Base-by-base conservation (phyloP, 2,888 invertebrate genomes). In the Leucoptera coffeella region DNA sequence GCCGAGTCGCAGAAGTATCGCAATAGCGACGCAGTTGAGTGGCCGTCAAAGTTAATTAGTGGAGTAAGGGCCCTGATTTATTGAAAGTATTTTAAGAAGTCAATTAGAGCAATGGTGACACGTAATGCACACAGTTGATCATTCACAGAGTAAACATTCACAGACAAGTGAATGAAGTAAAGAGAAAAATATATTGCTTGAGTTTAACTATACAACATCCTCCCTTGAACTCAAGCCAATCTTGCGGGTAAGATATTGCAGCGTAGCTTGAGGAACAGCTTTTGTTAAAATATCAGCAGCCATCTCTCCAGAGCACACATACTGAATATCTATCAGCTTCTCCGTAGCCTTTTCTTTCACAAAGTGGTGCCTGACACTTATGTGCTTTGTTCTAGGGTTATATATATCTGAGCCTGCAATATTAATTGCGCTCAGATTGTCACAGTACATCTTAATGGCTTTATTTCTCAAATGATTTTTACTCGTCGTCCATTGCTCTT, bases 341-440 rank as follows among this genome's bases (percentile, higher is more conserved):
- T 9, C 4, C 6, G 25, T 3, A 3, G 12, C 7, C 12, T 15
- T 14, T 13, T 25, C 25, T 9, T 17, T 14, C 11, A 25, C 11
- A 15, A 25, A 25, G 8, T 25, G 25, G 8, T 11, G 15, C 10
- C 25, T 11, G 11, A 25, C 15, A 15, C 38, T 37, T n/a, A 35
- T 38, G 20, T 38, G 35, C 27, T 37, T 36, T 21, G 36, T 38
- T 13, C 36, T 29, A 4, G 32, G 29, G 14, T 38, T 34, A 20
- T 38, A 38, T 6, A 23, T 21, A 10, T 22, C 29, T 15, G 30
- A 28, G 15, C 30, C 35, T 38, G 36, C 32, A 40, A 39, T 24
- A 29, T 35, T 34, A 29, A 38, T 38, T 1, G 35, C 35, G 31
- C 39, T 37, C 23, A 35, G 32, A 32, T 35, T 39, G 33, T 38